A percentile compares a stretch with the other conserved stretches of the same genome.
These are phyloP conservation scores for Hylyphantes graminicola DNA, from an alignment of 1,140 invertebrate species.

Conservation along the genomic window DNA sequence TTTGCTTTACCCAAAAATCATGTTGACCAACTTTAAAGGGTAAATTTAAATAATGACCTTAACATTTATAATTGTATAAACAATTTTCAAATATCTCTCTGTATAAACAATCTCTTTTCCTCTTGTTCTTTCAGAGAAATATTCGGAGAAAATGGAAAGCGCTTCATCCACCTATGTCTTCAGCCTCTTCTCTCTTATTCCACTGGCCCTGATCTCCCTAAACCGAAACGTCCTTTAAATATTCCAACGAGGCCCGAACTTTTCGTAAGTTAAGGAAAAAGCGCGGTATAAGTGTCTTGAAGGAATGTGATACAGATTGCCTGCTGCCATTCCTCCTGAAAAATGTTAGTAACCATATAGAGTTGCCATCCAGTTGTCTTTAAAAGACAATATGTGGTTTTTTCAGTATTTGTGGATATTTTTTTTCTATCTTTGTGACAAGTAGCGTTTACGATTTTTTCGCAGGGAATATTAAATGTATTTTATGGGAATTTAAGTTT, in stretches of 20 bases:
- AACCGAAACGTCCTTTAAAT: slow-evolving; percentile 26
- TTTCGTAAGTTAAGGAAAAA: slow-evolving; percentile 9
- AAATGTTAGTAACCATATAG: slow-evolving; percentile 44
- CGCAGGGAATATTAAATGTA: too few species aligned
- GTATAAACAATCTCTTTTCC: not conserved
- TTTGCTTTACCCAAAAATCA: not conserved
- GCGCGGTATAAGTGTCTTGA: slow-evolving; percentile 46
- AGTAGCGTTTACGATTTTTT: not conserved
- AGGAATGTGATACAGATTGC: slow-evolving; percentile 56
- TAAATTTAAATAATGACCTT: not conserved
- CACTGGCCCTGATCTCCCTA: slow-evolving; percentile 25
- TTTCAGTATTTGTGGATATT: slow-evolving; percentile 46
- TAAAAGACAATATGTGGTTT: slow-evolving; percentile 35
- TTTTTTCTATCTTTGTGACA: slow-evolving; percentile 50
- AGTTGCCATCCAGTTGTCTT: slow-evolving; percentile 40
- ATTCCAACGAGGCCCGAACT: not conserved
- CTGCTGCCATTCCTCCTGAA: slow-evolving; percentile 52
- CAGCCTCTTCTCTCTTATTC: slow-evolving; percentile 19
- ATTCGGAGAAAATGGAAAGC: not conserved
- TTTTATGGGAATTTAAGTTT: too few species aligned
- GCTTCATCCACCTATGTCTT: slow-evolving; percentile 9
- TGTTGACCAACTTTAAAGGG: not conserved
- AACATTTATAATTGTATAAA: too few species aligned
- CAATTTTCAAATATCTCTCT: too few species aligned
- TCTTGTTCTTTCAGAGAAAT: slow-evolving; percentile 33